These are phyloP conservation scores for Norana najaformis DNA, from an alignment of 2,888 invertebrate species.

Conservation along the genomic window DNA sequence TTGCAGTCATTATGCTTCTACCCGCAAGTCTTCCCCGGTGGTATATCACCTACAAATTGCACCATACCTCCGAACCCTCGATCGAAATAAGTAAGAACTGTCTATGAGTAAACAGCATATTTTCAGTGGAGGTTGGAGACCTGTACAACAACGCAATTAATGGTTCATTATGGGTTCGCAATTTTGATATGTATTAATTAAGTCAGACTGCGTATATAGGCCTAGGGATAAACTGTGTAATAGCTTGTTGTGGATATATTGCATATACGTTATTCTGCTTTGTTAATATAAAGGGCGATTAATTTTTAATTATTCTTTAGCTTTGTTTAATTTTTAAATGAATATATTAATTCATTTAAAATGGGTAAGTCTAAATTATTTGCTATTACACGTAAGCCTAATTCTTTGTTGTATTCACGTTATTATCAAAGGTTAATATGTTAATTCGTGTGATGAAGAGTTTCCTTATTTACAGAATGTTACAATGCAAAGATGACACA, in stretches of 20 bases:
- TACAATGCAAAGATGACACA: neutral
- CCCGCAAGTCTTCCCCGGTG: neutral
- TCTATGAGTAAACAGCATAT: neutral
- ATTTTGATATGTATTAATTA: neutral
- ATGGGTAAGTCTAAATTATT: neutral
- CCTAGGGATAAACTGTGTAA: neutral
- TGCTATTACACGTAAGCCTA: neutral
- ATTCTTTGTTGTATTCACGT: neutral
- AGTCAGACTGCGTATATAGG: neutral
- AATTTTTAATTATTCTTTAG: slow-evolving; percentile 13
- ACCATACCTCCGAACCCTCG: no score
- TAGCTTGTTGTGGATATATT: neutral
- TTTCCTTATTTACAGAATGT: neutral
- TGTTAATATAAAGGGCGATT: slow-evolving; percentile 5
- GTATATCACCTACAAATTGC: no score
- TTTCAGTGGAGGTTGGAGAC: neutral
- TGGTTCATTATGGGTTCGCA: neutral
- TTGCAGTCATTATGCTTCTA: no score
- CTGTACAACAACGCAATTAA: neutral
- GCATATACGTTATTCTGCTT: neutral
- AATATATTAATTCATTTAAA: neutral
- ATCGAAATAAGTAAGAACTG: neutral
- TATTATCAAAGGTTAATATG: neutral
- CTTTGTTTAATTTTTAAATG: neutral
- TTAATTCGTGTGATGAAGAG: no score